These are phyloP conservation scores for Volucella inanis DNA, from an alignment of 2,888 invertebrate species.

Conservation along the genomic window DNA sequence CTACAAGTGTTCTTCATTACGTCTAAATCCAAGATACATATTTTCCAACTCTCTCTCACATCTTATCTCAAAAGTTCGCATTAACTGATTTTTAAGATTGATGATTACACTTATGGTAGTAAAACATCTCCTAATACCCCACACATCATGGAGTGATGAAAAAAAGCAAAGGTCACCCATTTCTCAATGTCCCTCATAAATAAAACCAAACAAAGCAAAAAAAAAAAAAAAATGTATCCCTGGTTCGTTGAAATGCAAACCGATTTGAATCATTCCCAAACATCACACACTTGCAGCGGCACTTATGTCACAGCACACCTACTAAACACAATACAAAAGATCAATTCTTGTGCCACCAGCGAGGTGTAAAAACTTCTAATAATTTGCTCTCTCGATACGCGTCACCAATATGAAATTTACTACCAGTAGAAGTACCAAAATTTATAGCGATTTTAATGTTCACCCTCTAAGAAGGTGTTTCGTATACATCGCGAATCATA, in stretches of 20 bases:
- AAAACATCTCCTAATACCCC: slow-evolving; percentile 19
- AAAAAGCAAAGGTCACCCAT: slow-evolving; percentile 41
- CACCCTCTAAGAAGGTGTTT: slow-evolving; percentile 63
- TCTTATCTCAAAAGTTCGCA: too few relatives aligned
- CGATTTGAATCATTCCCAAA: slow-evolving; percentile 33
- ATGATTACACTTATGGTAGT: neutral
- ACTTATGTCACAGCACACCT: slow-evolving; percentile 32
- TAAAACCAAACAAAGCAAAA: neutral
- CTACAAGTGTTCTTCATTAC: too few relatives aligned
- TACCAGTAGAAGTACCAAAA: neutral
- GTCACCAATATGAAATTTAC: slow-evolving; percentile 47
- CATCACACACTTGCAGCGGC: slow-evolving; percentile 60
- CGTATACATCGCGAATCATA: slow-evolving; percentile 56
- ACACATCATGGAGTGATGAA: neutral
- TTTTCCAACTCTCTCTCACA: too few relatives aligned
- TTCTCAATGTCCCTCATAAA: slow-evolving; percentile 40
- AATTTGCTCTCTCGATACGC: slow-evolving; percentile 35
- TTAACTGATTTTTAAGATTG: neutral
- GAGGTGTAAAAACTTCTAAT: slow-evolving; percentile 57
- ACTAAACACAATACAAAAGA: slow-evolving; percentile 23
- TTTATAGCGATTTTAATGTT: slow-evolving; percentile 63
- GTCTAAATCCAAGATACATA: too few relatives aligned
- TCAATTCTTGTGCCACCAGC: slow-evolving; percentile 52
- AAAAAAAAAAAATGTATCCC: neutral
- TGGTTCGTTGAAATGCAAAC: slow-evolving; percentile 17